A percentile compares a stretch with the other conserved stretches of the same genome.
phyloP scores from a whole-genome alignment of 2,888 invertebrate species.

The Torymus texanus region DNA sequence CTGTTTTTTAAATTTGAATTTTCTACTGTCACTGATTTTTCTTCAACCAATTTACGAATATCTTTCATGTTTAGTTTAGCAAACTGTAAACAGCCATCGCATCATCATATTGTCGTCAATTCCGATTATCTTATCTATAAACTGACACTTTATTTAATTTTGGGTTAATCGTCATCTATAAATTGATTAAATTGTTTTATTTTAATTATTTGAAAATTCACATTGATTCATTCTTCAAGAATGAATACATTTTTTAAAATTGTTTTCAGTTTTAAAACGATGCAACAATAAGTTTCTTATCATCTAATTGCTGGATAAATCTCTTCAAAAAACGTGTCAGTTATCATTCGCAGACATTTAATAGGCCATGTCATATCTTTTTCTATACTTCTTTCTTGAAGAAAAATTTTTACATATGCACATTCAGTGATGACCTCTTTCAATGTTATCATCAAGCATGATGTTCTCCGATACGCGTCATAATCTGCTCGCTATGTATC shows the following conservation, averaged over 20 bases:
- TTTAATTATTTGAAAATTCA: too few relatives aligned
- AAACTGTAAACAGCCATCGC: slow-evolving; percentile 27
- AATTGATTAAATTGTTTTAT: background rate
- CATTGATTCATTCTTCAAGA: too few relatives aligned
- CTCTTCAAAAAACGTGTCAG: slow-evolving; percentile 19
- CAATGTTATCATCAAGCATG: slow-evolving; percentile 49
- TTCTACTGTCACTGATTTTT: slow-evolving; percentile 21
- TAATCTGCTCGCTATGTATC: slow-evolving; percentile 21
- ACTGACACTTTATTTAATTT: slow-evolving; percentile 1
- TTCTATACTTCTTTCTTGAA: slow-evolving; percentile 21
- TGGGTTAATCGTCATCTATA: background rate
- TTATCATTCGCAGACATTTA: slow-evolving; percentile 33
- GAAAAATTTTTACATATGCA: slow-evolving; percentile 34
- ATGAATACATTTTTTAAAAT: background rate
- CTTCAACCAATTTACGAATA: slow-evolving; percentile 23
- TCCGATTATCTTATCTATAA: slow-evolving; percentile 10
- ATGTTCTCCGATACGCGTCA: slow-evolving; percentile 30
- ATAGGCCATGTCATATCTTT: slow-evolving; percentile 28
- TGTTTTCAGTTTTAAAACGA: too few relatives aligned
- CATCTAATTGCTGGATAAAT: background rate
- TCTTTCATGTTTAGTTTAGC: slow-evolving; percentile 37
- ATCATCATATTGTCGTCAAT: background rate
- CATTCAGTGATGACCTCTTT: slow-evolving; percentile 44
- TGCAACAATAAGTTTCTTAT: background rate
- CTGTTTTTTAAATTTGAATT: slow-evolving; percentile 23